Evolutionary conservation across 2,797 vertebrate species (phyloP).

Genomic region (Carduelis carduelis): DNA sequence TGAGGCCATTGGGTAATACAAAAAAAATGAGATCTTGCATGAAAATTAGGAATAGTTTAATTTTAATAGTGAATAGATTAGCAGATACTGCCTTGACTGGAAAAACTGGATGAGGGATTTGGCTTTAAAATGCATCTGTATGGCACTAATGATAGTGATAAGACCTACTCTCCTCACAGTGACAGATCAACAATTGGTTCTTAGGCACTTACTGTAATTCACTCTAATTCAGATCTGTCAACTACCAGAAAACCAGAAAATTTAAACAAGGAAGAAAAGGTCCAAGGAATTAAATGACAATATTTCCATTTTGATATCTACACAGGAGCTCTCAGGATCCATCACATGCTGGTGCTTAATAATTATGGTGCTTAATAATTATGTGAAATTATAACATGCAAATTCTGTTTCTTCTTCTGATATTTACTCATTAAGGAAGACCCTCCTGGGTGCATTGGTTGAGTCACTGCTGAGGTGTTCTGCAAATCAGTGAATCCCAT

Average conservation of each 20-base stretch:
- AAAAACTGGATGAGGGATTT: not conserved
- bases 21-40: not conserved
- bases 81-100: not conserved
- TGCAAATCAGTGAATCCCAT: not conserved
- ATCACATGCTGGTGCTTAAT: not conserved
- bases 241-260: not conserved
- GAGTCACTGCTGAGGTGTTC: not conserved
- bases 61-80: not conserved
- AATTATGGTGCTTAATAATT: not conserved
- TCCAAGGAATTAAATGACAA: not conserved
- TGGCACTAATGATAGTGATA: not conserved
- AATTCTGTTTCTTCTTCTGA: not conserved
- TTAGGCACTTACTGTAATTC: not conserved
- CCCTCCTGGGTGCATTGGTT: not conserved
- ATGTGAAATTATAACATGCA: not conserved
- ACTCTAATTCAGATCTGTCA: not conserved
- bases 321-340: not conserved
- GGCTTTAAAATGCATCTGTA: not conserved
- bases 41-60: not conserved
- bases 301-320: not conserved
- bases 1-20: accelerated
- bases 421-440: not conserved
- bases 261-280: not conserved
- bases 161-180: not conserved
- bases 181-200: not conserved